Percentiles rank a stretch among this genome's conserved stretches.
These are phyloP conservation scores for Clinocottus analis DNA, from an alignment of 2,113 vertebrate species.

Conservation along the genomic window DNA sequence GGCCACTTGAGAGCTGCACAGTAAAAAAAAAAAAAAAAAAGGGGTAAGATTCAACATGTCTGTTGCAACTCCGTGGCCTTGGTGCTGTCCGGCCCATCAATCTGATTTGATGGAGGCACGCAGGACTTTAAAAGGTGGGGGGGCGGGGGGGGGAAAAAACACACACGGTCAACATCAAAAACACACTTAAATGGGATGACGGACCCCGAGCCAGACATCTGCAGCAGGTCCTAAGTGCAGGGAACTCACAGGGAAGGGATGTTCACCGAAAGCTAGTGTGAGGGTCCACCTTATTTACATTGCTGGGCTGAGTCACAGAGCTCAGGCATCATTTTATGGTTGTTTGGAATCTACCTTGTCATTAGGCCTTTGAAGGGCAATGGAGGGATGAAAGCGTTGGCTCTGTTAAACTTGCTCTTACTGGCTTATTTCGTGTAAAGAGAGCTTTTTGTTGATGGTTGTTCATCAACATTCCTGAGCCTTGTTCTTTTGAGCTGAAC, in stretches of 20 bases:
- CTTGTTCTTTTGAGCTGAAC: slow-evolving; percentile 74
- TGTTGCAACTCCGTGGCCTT: slow-evolving; percentile 39
- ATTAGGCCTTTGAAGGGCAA: slow-evolving; percentile 85
- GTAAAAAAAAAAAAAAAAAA: slow-evolving; percentile 47
- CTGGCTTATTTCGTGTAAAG: slow-evolving; percentile 81
- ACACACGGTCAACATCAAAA: slow-evolving; percentile 79
- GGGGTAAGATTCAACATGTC: slow-evolving; percentile 58
- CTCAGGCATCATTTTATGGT: slow-evolving; percentile 80
- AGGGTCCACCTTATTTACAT: slow-evolving; percentile 80
- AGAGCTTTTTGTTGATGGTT: slow-evolving; percentile 79
- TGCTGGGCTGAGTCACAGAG: slow-evolving; percentile 79
- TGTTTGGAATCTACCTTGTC: slow-evolving; percentile 84
- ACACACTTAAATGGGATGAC: slow-evolving; percentile 68
- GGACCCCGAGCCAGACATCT: slow-evolving; percentile 81
- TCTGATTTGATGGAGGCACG: slow-evolving; percentile 27
- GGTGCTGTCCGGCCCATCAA: slow-evolving; percentile 42
- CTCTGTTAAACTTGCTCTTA: slow-evolving; percentile 84
- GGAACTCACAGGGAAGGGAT: slow-evolving; percentile 72
- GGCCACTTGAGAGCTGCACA: slow-evolving; percentile 40
- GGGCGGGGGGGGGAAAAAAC: too few species aligned
- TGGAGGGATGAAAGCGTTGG: slow-evolving; percentile 81
- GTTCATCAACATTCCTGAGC: slow-evolving; percentile 81
- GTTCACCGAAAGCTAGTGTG: slow-evolving; percentile 66
- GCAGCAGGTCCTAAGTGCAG: slow-evolving; percentile 77
- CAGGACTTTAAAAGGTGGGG: slow-evolving; percentile 26